phyloP scores from a whole-genome alignment of 2,888 invertebrate species.

The Pachymerium ferrugineum region DNA sequence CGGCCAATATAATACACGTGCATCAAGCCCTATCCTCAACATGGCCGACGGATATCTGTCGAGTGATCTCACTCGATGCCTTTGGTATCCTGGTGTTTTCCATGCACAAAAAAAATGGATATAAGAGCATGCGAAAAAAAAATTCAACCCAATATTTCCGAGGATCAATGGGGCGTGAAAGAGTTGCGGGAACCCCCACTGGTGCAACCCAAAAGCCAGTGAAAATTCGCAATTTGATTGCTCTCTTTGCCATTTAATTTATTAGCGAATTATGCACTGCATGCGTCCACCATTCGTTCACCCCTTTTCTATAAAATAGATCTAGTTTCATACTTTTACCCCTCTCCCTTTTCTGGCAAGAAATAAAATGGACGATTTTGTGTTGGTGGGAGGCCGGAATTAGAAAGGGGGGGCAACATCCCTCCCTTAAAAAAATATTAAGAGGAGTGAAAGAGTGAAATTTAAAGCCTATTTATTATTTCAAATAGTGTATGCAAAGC shows the following conservation, averaged over 20 bases:
- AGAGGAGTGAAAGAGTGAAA: not conserved
- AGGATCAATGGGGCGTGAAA: not conserved
- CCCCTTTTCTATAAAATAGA: conserved; percentile 1
- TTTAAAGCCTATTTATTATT: conserved; percentile 12
- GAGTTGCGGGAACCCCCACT: conserved; percentile 1
- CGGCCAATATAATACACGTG: conserved; percentile 14
- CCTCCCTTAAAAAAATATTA: not conserved
- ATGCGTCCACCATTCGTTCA: conserved; percentile 13
- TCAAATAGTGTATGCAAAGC: conserved; percentile 1
- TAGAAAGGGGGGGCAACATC: not conserved
- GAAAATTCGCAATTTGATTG: conserved; percentile 20
- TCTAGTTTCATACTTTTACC: conserved; percentile 2
- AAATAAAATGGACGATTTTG: conserved; percentile 16
- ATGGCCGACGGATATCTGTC: not conserved
- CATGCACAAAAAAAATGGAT: not conserved
- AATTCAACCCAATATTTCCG: conserved; percentile 10
- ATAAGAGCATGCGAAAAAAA: no score
- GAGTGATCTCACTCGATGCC: not conserved
- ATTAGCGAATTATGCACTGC: conserved; percentile 28
- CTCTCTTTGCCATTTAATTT: conserved; percentile 22
- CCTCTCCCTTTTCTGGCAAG: not conserved
- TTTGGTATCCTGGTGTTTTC: not conserved
- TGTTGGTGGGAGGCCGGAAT: conserved; percentile 12
- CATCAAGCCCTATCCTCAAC: conserved; percentile 13
- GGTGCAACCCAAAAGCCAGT: not conserved